These are phyloP conservation scores for Salminus brasiliensis DNA, from an alignment of 2,113 vertebrate genomes.

Conservation along the genomic window DNA sequence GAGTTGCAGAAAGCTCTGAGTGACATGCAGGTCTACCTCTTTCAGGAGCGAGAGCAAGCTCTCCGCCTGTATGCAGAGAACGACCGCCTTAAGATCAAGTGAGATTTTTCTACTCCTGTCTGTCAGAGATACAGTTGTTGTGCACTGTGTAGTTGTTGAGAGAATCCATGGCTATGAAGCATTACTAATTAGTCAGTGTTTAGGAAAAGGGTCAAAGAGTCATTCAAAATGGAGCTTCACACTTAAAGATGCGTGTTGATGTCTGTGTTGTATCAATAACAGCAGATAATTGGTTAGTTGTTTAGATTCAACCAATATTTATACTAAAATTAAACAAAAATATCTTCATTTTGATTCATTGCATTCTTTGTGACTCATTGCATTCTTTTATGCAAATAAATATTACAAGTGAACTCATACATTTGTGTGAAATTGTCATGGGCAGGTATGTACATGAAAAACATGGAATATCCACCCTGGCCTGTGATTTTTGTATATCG, in stretches of 20 bases:
- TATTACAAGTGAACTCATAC: too few relatives aligned
- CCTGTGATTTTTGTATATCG: too few relatives aligned
- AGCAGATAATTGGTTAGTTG: too few relatives aligned
- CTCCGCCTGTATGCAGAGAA: conserved; percentile 93
- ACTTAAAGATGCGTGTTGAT: too few relatives aligned
- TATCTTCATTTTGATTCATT: too few relatives aligned
- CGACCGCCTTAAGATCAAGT: conserved; percentile 95
- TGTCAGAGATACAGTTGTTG: neutral
- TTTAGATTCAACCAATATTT: too few relatives aligned
- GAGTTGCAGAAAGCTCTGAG: conserved; percentile 92
- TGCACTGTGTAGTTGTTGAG: neutral
- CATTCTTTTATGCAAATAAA: too few relatives aligned
- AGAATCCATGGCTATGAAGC: neutral
- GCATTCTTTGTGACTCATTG: neutral
- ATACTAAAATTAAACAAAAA: too few relatives aligned
- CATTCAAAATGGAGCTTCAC: neutral
- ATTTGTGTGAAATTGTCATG: too few relatives aligned
- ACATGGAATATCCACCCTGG: too few relatives aligned
- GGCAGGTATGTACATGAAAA: too few relatives aligned
- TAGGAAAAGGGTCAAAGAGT: neutral
- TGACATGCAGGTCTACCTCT: conserved; percentile 94
- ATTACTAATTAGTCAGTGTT: neutral
- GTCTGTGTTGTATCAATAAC: too few relatives aligned
- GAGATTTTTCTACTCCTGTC: neutral
- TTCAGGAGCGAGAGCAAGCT: conserved; percentile 91